phyloP scores from a whole-genome alignment of 2,888 invertebrate genomes.

The Lymantria dispar region DNA sequence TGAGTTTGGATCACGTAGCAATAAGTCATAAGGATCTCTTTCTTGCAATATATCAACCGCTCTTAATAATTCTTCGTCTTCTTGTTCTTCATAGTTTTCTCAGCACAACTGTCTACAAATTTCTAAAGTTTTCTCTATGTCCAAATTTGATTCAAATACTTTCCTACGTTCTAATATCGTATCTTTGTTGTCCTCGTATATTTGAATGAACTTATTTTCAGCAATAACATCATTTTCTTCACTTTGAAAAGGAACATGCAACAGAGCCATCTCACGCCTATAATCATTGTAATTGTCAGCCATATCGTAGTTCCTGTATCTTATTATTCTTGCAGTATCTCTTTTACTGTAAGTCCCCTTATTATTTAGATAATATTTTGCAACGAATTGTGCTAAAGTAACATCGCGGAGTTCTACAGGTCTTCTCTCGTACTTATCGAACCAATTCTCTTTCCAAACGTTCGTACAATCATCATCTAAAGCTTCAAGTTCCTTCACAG shows the following conservation, averaged over 20 bases:
- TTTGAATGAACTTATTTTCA: conserved; percentile 40
- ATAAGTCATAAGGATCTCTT: neutral
- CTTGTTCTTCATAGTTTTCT: neutral
- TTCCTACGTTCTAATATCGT: conserved; percentile 27
- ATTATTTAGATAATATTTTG: conserved; percentile 36
- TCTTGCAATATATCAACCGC: neutral
- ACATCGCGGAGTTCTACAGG: conserved; percentile 43
- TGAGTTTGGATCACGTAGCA: neutral
- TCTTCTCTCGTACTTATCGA: conserved; percentile 55
- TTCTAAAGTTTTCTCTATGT: conserved; percentile 6
- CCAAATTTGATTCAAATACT: conserved; percentile 33
- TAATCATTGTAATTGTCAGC: conserved; percentile 42
- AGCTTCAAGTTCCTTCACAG: conserved; percentile 31
- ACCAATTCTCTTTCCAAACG: conserved; percentile 57
- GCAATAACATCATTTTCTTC: conserved; percentile 49
- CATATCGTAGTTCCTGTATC: conserved; percentile 51
- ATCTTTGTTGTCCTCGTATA: conserved; percentile 44
- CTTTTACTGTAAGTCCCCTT: conserved; percentile 25
- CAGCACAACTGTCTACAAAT: neutral
- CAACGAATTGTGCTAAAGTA: conserved; percentile 52
- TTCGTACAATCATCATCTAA: conserved; percentile 37
- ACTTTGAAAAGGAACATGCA: conserved; percentile 48
- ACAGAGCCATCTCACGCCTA: conserved; percentile 45
- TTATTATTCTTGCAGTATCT: conserved; percentile 37
- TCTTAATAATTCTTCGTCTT: neutral